Conservation (phyloP, 2,888 invertebrate genomes). For the Cremastobaeus sp. region DNA sequence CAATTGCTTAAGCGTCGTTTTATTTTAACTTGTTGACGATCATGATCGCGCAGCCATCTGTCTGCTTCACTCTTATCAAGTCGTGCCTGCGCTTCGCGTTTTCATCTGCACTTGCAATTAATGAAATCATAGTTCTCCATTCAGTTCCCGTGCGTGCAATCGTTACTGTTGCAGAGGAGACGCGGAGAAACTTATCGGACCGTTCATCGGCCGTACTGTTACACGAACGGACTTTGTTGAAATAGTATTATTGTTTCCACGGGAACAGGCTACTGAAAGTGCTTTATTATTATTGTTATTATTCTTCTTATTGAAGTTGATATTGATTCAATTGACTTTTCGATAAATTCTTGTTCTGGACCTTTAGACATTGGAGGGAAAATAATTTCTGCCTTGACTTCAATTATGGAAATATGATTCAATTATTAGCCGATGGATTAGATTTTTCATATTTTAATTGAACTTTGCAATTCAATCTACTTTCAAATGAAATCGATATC, state of each 20-base stretch:
- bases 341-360: no score
- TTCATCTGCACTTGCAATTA: conserved; percentile 29
- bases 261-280: conserved; percentile 29
- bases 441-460: conserved; percentile 12
- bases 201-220: conserved; percentile 36
- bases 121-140: conserved; percentile 58
- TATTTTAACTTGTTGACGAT: no score
- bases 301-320: no score
- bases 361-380: conserved; percentile 1
- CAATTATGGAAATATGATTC: conserved; percentile 36
- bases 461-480: conserved; percentile 15
- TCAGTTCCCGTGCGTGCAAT: conserved; percentile 52
- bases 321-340: no score
- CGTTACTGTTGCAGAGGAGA: conserved; percentile 34
- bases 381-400: conserved; percentile 5
- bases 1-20: no score
- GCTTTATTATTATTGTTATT: no score
- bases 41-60: no score
- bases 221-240: conserved; percentile 7
- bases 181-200: conserved; percentile 36
- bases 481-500: conserved; percentile 10
- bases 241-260: conserved; percentile 6
- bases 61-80: no score
- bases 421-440: conserved; percentile 2
- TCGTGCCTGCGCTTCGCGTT: no score